phyloP scores from a whole-genome alignment of 2,113 vertebrate genomes.

The Puma concolor region DNA sequence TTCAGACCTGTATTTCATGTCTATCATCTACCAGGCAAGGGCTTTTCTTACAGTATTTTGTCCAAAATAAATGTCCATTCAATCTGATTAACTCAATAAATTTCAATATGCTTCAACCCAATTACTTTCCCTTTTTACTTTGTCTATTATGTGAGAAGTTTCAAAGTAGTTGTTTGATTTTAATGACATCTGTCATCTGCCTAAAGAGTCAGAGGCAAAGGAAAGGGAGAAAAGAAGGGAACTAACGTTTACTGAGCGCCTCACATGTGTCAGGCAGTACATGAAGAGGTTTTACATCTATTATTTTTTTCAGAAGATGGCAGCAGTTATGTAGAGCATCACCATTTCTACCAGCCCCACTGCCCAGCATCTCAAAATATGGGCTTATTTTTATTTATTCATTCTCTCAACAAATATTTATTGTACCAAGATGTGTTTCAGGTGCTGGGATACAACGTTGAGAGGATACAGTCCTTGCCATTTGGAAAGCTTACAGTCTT shows the following conservation, averaged over 20 bases:
- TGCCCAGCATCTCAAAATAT: conserved; percentile 1
- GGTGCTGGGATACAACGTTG: background rate
- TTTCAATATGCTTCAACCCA: conserved; percentile 21
- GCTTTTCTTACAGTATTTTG: background rate
- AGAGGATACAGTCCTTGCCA: background rate
- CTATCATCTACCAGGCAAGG: background rate
- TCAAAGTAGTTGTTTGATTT: conserved; percentile 31
- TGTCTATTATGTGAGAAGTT: conserved; percentile 34
- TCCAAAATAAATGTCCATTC: conserved; percentile 2
- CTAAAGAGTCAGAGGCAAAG: background rate
- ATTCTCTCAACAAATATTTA: conserved; percentile 1
- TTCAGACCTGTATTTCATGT: conserved; percentile 13
- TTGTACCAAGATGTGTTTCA: background rate
- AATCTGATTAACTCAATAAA: conserved; percentile 21
- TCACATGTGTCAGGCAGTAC: background rate
- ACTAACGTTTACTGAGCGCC: background rate
- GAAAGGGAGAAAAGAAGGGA: background rate
- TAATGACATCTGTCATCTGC: background rate
- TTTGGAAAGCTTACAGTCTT: conserved; percentile 13
- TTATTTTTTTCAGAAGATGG: background rate
- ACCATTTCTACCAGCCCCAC: background rate
- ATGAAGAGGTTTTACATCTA: background rate
- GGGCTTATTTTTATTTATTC: background rate
- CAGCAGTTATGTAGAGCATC: background rate
- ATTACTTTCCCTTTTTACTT: conserved; percentile 35